phyloP scores from a whole-genome alignment of 2,888 invertebrate genomes.

The Aporophyla lueneburgensis region DNA sequence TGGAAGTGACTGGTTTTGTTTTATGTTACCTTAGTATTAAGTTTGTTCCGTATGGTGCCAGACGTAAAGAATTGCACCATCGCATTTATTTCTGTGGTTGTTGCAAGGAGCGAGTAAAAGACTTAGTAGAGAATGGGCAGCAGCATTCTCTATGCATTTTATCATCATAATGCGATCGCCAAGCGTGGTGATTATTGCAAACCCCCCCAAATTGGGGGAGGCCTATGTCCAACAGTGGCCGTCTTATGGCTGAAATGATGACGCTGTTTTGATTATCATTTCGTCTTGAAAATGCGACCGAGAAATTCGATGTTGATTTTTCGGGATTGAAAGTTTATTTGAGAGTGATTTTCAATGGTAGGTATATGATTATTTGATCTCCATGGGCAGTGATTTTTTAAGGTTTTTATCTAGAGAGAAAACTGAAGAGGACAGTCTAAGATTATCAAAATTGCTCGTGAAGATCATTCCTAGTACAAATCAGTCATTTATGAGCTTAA shows the following conservation, averaged over 20 bases:
- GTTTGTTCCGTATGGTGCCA: too few species aligned
- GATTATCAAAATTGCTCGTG: not conserved
- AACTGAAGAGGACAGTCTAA: not conserved
- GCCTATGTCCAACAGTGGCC: too few species aligned
- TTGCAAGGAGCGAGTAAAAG: too few species aligned
- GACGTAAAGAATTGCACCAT: too few species aligned
- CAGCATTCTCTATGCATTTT: too few species aligned
- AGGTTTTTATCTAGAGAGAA: not conserved
- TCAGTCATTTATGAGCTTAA: too few species aligned
- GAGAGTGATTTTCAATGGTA: not conserved
- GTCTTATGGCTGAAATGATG: too few species aligned
- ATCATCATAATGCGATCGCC: too few species aligned
- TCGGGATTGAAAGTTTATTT: not conserved
- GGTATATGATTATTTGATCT: not conserved
- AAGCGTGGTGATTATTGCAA: too few species aligned
- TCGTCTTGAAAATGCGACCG: not conserved
- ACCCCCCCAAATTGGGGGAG: too few species aligned
- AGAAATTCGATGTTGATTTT: not conserved
- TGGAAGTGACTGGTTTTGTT: not conserved
- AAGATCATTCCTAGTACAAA: not conserved
- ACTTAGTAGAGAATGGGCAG: too few species aligned
- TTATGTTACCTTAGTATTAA: not conserved
- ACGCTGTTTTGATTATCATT: not conserved
- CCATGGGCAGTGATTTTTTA: not conserved
- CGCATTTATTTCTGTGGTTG: too few species aligned